Evolutionary conservation across 2,113 vertebrate genomes (phyloP), one percentile per base, ranked within the genome.

Genomic region (Corvus cornix): DNA sequence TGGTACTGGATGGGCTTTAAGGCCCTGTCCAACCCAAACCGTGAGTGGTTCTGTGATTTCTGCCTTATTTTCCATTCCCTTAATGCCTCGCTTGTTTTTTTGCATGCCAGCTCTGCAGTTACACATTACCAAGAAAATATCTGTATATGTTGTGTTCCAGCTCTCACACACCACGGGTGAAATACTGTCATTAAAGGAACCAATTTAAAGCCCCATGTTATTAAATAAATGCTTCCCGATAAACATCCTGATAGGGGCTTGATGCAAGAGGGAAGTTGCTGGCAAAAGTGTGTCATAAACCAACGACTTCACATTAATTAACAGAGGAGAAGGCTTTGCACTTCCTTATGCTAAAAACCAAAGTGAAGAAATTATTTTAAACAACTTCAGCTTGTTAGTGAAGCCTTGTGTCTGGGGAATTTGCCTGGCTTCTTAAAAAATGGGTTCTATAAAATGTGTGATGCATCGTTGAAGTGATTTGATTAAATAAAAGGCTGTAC

Each of bases 1-100:
- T 16, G 20, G 39, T 0, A 27, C 5, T 24, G 19, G 1, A 23
- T 23, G 10, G 28, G n/a, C 6, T 64, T 41, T 66, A 2, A 58
- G 21, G 9, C 58, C 16, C 14, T 20, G 35, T 58, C 20, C 20
- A 20, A 2, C 8, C 30, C 43, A 75, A 58, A 35, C 5, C 20
- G 16, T 41, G 23, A n/a, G 10, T 8, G 58, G 49, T 73, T 66
- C 31, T 37, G 4, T 51, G 43, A 44, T 74, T 73, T 68, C n/a
- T 55, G 5, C 43, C 14, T 23, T 39, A 1, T n/a, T 84, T 64
- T 66, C 33, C 0, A 0, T 81, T 53, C n/a, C 15, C 13, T 72
- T 85, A 31, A 44, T 3, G 12, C 22, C 39, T 84, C 6, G 0
- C 28, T 82, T 63, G 22, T 9, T 88, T 31, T 80, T 77, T 56